These are phyloP conservation scores for Phortica magna DNA, from an alignment of 2,888 invertebrate species.

Conservation along the genomic window DNA sequence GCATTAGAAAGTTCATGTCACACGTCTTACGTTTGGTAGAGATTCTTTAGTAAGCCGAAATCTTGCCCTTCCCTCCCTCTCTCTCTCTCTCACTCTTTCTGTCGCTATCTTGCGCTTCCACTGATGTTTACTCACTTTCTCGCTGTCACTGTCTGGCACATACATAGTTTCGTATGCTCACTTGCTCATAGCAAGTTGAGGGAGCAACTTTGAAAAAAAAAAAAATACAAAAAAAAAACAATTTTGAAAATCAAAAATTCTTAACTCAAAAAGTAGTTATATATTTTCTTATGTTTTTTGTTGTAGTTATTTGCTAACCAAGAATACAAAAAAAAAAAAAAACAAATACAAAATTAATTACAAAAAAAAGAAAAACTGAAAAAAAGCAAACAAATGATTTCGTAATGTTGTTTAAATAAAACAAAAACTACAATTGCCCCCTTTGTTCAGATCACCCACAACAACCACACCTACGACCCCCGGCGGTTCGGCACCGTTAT, in stretches of 20 bases:
- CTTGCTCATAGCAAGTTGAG: background rate
- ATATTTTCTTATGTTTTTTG: background rate
- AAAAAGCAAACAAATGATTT: constrained; percentile 21
- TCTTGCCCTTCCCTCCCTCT: constrained; percentile 19
- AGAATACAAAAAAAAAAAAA: constrained; percentile 19
- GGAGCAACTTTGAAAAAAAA: background rate
- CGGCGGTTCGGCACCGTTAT: constrained; percentile 83
- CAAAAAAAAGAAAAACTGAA: background rate
- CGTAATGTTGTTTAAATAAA: constrained; percentile 21
- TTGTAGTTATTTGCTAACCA: constrained; percentile 38
- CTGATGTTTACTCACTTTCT: constrained; percentile 31
- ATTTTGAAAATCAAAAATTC: background rate
- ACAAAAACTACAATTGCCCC: constrained; percentile 61
- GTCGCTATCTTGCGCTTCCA: background rate
- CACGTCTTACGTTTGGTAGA: background rate
- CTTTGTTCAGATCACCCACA: constrained; percentile 85
- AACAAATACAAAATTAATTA: constrained; percentile 1
- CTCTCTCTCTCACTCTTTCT: background rate
- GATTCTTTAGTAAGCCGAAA: background rate
- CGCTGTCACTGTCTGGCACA: background rate
- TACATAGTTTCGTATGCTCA: constrained; percentile 27
- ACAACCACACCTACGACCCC: constrained; percentile 81
- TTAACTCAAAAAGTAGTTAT: background rate
- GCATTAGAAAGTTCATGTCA: background rate
- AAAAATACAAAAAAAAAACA: background rate